Evolutionary conservation across 1,140 invertebrate species (phyloP), one percentile per base, ranked within the genome.

Genomic region (Bombus turneri): DNA sequence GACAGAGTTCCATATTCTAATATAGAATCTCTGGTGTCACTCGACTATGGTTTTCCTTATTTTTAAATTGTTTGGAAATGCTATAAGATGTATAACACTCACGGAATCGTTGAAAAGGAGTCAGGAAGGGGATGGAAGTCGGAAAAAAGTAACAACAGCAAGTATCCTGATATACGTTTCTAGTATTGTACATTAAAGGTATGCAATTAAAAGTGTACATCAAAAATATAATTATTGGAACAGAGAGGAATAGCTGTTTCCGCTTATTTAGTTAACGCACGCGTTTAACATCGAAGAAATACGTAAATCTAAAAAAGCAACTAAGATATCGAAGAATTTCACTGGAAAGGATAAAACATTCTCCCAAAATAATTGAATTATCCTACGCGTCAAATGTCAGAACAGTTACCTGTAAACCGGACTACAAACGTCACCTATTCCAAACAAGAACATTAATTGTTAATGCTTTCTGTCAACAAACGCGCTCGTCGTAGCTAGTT

Each of bases 401-500:
- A 22, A n/a, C 25, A 73, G 53, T 22, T 64, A 31, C 34, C 39
- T n/a, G 13, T 1, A 1, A 31, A 43, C 15, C 1, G n/a, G 6
- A 18, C 43, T 75, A 47, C 15, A 79, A 43, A n/a, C 18, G 37
- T 25, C 31, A 43, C 53, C 22, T 22, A 37, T 25, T 10, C 18
- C 34, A 12, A 41, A 43, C 83, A 69, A n/a, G 47, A 15, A 39
- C 39, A 80, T 85, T 81, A 81, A 85, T 74, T 76, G 87, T 77
- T 88, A 89, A 93, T 91, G 81, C 87, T 59, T 88, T 92, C 68
- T 37, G 79, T 83, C 89, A 93, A 93, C 87, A 92, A 71, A 77
- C 68, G 41, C 77, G 85, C 71, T 5, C 68, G 90, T 69, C 86
- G 90, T 83, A 81, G 83, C 78, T 75, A 86, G 86, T 90, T 90